These are phyloP conservation scores for Pristionchus entomophagus DNA, from an alignment of 2,888 invertebrate species.

Conservation along the genomic window DNA sequence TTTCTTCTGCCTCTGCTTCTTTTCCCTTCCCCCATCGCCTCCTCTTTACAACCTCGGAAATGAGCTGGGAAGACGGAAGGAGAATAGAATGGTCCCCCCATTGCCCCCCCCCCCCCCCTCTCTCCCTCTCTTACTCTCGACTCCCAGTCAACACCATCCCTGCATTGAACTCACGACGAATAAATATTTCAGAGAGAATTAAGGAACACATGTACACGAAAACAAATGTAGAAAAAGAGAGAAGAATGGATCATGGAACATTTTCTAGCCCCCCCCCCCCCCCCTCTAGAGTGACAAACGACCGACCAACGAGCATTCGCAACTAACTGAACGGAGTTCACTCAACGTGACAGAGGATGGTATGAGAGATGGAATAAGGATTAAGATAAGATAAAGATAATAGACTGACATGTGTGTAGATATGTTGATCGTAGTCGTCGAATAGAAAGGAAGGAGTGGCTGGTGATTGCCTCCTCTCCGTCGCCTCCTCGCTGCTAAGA, in stretches of 20 bases:
- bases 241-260: not conserved
- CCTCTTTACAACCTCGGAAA: conserved; percentile 36
- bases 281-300: not conserved
- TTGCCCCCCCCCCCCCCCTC: too few species aligned
- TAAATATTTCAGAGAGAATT: too few species aligned
- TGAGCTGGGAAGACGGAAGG: conserved; percentile 31
- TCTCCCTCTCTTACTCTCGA: not conserved
- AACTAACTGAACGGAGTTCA: conserved; percentile 4
- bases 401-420: conserved; percentile 34
- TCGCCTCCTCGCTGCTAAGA: conserved; percentile 33
- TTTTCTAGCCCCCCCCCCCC: not conserved
- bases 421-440: conserved; percentile 36
- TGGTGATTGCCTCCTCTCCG: conserved; percentile 9
- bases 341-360: not conserved
- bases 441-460: conserved; percentile 42
- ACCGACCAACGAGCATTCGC: not conserved
- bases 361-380: not conserved
- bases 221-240: not conserved
- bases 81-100: not conserved
- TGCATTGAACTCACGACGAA: too few species aligned
- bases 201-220: too few species aligned
- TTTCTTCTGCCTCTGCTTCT: conserved; percentile 28
- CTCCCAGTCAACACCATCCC: too few species aligned
- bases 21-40: not conserved
- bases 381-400: too few species aligned